Base-by-base conservation (phyloP, 2,113 vertebrate genomes). In the Rhinopomastus cyanomelas region DNA sequence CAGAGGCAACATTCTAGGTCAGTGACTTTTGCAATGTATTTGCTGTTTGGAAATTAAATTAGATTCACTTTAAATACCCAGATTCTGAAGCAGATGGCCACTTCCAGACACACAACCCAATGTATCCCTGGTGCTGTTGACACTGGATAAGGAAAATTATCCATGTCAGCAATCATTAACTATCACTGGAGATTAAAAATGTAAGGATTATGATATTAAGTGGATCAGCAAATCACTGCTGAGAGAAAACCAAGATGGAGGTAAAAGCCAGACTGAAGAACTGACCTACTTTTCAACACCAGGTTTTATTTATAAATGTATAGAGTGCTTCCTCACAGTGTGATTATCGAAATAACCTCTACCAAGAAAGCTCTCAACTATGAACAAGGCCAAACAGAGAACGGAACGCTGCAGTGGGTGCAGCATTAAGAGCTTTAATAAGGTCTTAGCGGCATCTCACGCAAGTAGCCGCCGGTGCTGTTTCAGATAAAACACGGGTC, bases 1-100 rank as follows among this genome's bases (percentile, higher is more conserved):
- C 82, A 88, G 75, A 97, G 94, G 72, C 95, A 96, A 93, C 72
- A 83, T 97, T 96, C 94, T 95, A 96, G 96, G 96, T 96, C 96
- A 97, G 85, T 94, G 92, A 95, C 94, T 97, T 95, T 82, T 92
- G 66, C 84, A 93, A 89, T 44, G 25, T 90, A 87, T 92, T 91
- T 93, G 74, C 68, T 93, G 82, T 85, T 96, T 90, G 86, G 87
- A 91, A 96, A 96, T 96, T 96, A 92, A 95, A 95, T 96, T 90
- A 96, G 72, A 92, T 91, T 89, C 89, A 95, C 90, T 97, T 95
- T 95, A 93, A 95, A 93, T 91, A 96, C 94, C 60, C 49, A 95
- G 74, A 94, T 95, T 89, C 83, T 91, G 72, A 95, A 94, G 71
- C 68, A 93, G 88, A 65, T 86, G 85, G 59, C 51, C 82, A 86